Percentiles rank a stretch among this genome's conserved stretches.
phyloP scores from a whole-genome alignment of 64 coral and sea anemone genomes.

The Dendrophyllia cribrosa region DNA sequence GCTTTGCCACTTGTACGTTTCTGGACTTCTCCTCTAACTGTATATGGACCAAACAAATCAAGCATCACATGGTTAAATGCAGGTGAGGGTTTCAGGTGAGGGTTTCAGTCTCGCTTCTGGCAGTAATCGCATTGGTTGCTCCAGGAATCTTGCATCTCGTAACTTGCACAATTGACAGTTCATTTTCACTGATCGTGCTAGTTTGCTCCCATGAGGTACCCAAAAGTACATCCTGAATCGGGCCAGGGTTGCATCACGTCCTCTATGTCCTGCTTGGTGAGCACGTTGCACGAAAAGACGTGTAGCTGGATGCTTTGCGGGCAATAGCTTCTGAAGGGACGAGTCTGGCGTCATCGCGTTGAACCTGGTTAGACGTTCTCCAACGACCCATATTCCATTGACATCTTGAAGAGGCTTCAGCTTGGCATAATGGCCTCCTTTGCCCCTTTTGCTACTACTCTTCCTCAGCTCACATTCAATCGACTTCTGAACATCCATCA shows the following conservation, averaged over 20 bases:
- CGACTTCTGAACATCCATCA: constrained; percentile 70
- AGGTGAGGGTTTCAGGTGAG: constrained; percentile 42
- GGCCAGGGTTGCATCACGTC: constrained; percentile 62
- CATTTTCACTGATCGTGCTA: constrained; percentile 53
- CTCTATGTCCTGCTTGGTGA: constrained; percentile 56
- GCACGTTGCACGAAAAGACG: constrained; percentile 63
- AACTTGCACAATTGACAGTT: constrained; percentile 75
- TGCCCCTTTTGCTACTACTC: neutral
- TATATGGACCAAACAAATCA: constrained; percentile 64
- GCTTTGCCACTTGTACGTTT: constrained; percentile 35
- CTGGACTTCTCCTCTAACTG: constrained; percentile 27
- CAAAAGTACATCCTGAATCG: constrained; percentile 60
- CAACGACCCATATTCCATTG: constrained; percentile 43
- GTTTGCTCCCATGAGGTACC: constrained; percentile 49
- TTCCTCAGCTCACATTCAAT: constrained; percentile 53
- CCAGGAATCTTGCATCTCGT: constrained; percentile 27
- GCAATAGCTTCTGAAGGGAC: constrained; percentile 50
- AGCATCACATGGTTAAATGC: constrained; percentile 68
- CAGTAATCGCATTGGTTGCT: constrained; percentile 61
- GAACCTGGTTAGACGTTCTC: constrained; percentile 45
- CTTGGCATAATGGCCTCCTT: constrained; percentile 38
- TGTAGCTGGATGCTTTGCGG: constrained; percentile 52
- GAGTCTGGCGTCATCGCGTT: constrained; percentile 63
- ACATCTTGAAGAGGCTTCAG: constrained; percentile 52
- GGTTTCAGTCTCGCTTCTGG: constrained; percentile 62